Percentiles rank a stretch among this genome's conserved stretches.
phyloP scores from a whole-genome alignment of 2,113 vertebrate species.

The Platichthys stellatus region DNA sequence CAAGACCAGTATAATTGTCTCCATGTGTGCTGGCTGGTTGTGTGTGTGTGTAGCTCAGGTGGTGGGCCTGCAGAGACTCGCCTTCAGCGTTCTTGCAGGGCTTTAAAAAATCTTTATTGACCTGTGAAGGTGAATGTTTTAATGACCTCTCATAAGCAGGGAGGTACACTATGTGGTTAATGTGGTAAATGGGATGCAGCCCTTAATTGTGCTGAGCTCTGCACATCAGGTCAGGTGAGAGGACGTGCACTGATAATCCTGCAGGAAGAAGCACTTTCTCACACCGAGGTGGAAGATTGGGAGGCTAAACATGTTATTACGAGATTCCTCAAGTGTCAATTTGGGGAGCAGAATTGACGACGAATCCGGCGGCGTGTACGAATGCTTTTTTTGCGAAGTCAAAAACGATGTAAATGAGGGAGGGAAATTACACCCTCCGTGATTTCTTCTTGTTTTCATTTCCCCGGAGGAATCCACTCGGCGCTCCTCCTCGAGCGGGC shows the following conservation, averaged over 20 bases:
- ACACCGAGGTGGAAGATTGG: slow-evolving; percentile 13
- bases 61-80: slow-evolving; percentile 27
- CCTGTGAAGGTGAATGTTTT: slow-evolving; percentile 78
- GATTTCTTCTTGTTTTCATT: slow-evolving; percentile 54
- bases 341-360: not conserved
- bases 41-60: not conserved
- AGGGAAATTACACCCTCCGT: slow-evolving; percentile 24
- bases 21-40: not conserved
- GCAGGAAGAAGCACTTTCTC: slow-evolving; percentile 43
- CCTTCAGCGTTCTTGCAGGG: slow-evolving; percentile 28
- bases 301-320: slow-evolving; percentile 10
- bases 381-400: slow-evolving; percentile 28
- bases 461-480: slow-evolving; percentile 26
- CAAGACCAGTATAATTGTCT: slow-evolving; percentile 41
- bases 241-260: slow-evolving; percentile 38
- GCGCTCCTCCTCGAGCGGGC: slow-evolving; percentile 41
- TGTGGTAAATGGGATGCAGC: slow-evolving; percentile 72
- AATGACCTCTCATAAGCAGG: slow-evolving; percentile 69
- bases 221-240: slow-evolving; percentile 60
- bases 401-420: slow-evolving; percentile 41
- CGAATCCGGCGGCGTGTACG: not conserved
- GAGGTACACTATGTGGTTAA: slow-evolving; percentile 63
- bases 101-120: slow-evolving; percentile 69
- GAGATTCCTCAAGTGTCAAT: not conserved
- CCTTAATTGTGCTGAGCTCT: slow-evolving; percentile 71